These are phyloP conservation scores for Zalophus californianus DNA, from an alignment of 2,797 vertebrate species.

Conservation along the genomic window DNA sequence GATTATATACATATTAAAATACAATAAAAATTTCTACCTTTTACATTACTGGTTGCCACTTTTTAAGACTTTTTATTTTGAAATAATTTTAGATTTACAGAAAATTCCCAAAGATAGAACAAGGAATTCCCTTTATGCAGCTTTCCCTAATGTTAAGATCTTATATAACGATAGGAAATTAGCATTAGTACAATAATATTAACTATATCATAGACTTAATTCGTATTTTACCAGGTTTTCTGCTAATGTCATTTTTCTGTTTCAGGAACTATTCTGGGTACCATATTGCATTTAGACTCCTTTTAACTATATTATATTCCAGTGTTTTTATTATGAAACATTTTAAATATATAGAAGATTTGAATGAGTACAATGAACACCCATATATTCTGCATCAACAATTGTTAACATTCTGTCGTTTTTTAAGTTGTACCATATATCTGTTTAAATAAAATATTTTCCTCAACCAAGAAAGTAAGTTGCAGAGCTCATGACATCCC, in stretches of 20 bases:
- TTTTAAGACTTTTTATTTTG: conserved; percentile 43
- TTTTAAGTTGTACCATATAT: background rate
- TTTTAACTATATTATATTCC: background rate
- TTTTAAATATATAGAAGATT: conserved; percentile 17
- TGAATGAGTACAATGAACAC: background rate
- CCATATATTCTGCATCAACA: background rate
- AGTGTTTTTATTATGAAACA: background rate
- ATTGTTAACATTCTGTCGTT: background rate
- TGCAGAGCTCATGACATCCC: background rate
- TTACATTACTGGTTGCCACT: conserved; percentile 53
- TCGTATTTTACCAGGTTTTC: background rate
- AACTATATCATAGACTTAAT: background rate
- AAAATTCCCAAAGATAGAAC: background rate
- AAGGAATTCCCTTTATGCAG: background rate
- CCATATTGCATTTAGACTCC: background rate
- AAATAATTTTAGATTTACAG: background rate
- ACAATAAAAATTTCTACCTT: background rate
- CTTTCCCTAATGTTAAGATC: background rate
- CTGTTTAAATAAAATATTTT: background rate
- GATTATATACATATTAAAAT: conserved; percentile 6
- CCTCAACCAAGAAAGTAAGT: background rate
- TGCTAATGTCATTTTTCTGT: background rate
- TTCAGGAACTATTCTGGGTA: background rate
- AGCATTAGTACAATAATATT: background rate
- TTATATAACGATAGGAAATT: background rate